Evolutionary conservation across 2,888 invertebrate species (phyloP), one percentile per base, ranked within the genome.

Genomic region (Incurvaria masculella): DNA sequence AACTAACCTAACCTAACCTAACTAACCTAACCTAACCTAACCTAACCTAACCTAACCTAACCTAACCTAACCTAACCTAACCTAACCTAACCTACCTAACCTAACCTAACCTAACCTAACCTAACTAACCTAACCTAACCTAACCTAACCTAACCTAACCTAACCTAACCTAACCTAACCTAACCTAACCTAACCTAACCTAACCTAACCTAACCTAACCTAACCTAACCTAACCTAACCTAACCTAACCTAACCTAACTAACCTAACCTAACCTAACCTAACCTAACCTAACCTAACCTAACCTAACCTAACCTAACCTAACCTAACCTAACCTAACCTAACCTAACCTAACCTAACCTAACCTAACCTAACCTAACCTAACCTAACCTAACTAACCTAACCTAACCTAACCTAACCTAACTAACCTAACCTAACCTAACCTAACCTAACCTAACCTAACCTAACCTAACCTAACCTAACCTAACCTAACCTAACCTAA

Each of bases 401-500:
- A 27, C 27, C 27, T 27, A 14, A 27, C 27, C 27, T 27, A 14
- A 27, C 27, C 27, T 27, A 33, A 48, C 49, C 45, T 46, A 51
- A 47, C 49, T 46, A 45, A 51, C 41, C 47, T 50, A 46, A 52
- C 45, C 52, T 48, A 45, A 47, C 44, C 49, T 49, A 47, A 51
- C 44, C 51, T 49, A 45, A 49, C 47, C 51, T 49, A 42, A 47
- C 51, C 51, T 47, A 49, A 52, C 51, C 49, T 45, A 49, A 51
- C 51, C 51, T 46, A 48, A 51, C 51, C 48, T 47, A 51, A 51
- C 51, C 51, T 47, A 51, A 38, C 33, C 45, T 20, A 45, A 33
- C 45, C 45, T 20, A 45, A 33, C 45, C 38, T 6, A 27, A 33
- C 17, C 14, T 6, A 45, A 33, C 45, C 38, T 5, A 45, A 33